Evolutionary conservation across 2,113 vertebrate species (phyloP).

Genomic region (Cebus imitator): DNA sequence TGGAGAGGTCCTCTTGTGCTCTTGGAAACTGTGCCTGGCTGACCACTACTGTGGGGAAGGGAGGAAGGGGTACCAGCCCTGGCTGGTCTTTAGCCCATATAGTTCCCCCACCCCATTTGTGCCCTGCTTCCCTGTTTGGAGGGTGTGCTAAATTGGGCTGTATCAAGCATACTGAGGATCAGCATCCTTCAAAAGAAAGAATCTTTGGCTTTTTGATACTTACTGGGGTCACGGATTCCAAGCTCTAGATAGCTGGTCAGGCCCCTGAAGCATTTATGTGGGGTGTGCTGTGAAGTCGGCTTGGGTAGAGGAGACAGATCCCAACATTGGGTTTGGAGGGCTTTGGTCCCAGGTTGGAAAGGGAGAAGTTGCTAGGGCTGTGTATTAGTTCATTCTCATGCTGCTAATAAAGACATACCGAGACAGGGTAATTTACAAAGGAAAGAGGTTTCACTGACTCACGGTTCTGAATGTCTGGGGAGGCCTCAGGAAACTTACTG

Average conservation of each 20-base stretch:
- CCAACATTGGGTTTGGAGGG: not conserved
- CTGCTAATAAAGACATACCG: too few species aligned
- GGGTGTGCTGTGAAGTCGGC: not conserved
- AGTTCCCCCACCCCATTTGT: too few species aligned
- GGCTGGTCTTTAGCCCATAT: not conserved
- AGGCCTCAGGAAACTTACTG: too few species aligned
- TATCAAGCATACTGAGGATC: not conserved
- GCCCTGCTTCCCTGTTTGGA: not conserved
- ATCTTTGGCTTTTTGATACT: not conserved
- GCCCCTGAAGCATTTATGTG: not conserved
- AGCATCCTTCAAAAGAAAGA: not conserved
- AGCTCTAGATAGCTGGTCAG: not conserved
- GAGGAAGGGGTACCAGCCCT: not conserved
- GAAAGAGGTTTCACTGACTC: too few species aligned
- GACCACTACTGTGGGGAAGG: not conserved
- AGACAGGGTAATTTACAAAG: too few species aligned
- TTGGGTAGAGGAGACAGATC: not conserved
- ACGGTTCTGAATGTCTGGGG: too few species aligned
- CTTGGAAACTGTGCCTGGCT: not conserved
- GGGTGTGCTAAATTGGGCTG: not conserved
- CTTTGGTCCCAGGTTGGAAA: not conserved
- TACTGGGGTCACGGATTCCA: not conserved
- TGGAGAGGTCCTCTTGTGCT: not conserved
- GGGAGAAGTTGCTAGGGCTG: not conserved
- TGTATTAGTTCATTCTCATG: too few species aligned